Evolutionary conservation across 30 jellyfish, hydroid and myxozoan species (phyloP).

Genomic region (Hydractinia symbiolongicarpus): DNA sequence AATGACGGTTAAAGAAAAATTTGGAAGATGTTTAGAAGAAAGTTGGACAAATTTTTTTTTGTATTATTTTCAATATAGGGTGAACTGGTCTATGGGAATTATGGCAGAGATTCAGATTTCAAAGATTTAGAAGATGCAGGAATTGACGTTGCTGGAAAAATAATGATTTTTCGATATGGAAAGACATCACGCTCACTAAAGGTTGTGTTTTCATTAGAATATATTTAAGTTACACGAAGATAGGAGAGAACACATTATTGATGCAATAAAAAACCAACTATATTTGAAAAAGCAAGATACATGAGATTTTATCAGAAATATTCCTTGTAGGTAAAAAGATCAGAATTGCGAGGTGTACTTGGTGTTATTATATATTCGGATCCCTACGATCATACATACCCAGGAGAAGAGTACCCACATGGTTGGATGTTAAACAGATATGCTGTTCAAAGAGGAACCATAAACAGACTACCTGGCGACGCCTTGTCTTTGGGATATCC

Average conservation of each 20-base stretch:
- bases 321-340: slow-evolving; percentile 50
- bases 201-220: slow-evolving; percentile 24
- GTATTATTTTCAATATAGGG: slow-evolving; percentile 36
- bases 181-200: slow-evolving; percentile 71
- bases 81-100: slow-evolving; percentile 72
- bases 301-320: no score
- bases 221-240: background rate
- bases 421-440: slow-evolving; percentile 75
- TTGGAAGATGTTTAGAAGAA: background rate
- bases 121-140: slow-evolving; percentile 47
- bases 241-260: no score
- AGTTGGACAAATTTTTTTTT: background rate
- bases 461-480: slow-evolving; percentile 83
- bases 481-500: slow-evolving; percentile 94
- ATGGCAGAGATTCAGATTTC: slow-evolving; percentile 65
- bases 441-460: slow-evolving; percentile 88
- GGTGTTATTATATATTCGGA: slow-evolving; percentile 78
- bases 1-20: background rate
- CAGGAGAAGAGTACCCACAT: slow-evolving; percentile 62
- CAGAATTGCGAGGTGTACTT: slow-evolving; percentile 58
- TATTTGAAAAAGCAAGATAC: no score
- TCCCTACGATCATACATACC: slow-evolving; percentile 59
- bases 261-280: no score
- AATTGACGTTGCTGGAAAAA: slow-evolving; percentile 56
- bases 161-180: slow-evolving; percentile 82